A percentile compares a stretch with the other conserved stretches of the same genome.
These are phyloP conservation scores for Cavia porcellus DNA, from an alignment of 2,113 vertebrate species.

Conservation along the genomic window DNA sequence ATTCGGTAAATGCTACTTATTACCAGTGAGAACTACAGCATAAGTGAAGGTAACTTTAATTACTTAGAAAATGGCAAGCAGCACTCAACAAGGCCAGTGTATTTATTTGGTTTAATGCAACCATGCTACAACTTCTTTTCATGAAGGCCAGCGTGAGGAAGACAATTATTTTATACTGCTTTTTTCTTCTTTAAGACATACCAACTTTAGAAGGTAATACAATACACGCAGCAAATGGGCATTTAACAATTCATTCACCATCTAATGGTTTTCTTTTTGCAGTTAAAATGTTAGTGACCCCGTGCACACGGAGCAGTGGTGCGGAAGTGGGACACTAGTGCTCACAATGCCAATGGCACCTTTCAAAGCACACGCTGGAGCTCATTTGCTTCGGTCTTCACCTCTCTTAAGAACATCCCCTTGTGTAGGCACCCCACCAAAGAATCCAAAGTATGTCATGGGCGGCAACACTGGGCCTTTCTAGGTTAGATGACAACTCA, in stretches of 20 bases:
- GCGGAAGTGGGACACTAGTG: background rate
- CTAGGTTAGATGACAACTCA: background rate
- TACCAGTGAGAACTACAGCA: background rate
- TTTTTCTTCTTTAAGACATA: background rate
- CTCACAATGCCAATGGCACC: background rate
- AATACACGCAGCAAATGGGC: background rate
- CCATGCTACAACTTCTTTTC: background rate
- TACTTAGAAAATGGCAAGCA: slow-evolving; percentile 31
- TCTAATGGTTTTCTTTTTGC: background rate
- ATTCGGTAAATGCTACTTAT: background rate
- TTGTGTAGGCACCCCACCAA: background rate
- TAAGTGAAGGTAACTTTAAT: slow-evolving; percentile 27
- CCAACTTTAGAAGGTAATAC: slow-evolving; percentile 47
- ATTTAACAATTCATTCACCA: background rate
- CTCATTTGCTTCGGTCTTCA: background rate
- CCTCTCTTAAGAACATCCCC: background rate
- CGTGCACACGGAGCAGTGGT: background rate
- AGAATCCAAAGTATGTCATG: background rate
- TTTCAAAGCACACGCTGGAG: background rate
- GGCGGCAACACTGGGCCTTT: background rate
- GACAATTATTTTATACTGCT: background rate
- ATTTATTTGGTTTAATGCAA: slow-evolving; percentile 49
- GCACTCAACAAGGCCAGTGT: background rate
- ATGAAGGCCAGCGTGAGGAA: background rate
- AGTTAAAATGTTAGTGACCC: slow-evolving; percentile 45